Evolutionary conservation across 1,140 invertebrate genomes (phyloP).

Genomic region (Pseudoatta argentina): DNA sequence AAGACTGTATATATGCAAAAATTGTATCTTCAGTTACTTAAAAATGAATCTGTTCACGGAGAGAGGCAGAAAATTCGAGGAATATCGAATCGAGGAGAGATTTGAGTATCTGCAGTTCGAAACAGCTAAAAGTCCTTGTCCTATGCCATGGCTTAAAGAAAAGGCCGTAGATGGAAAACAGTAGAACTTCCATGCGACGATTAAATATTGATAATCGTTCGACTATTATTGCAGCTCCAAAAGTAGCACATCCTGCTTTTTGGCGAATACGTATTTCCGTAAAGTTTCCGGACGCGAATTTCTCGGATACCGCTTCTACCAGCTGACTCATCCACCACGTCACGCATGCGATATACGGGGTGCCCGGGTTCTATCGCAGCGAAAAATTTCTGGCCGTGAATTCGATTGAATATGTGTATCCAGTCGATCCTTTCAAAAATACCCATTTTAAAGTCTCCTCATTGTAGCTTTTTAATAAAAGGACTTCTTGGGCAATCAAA

Average conservation of each 20-base stretch:
- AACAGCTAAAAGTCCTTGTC: background rate
- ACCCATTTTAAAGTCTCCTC: background rate
- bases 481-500: background rate
- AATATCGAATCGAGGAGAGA: background rate
- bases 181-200: background rate
- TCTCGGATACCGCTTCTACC: conserved; percentile 61
- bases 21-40: background rate
- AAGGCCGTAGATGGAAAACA: background rate
- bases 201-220: conserved; percentile 47
- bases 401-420: background rate
- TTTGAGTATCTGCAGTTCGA: background rate
- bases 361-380: background rate
- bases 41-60: background rate
- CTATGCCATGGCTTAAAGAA: background rate
- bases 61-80: background rate
- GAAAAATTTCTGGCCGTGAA: background rate
- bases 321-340: conserved; percentile 75
- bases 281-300: conserved; percentile 71
- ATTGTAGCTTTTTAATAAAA: background rate
- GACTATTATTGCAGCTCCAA: conserved; percentile 38
- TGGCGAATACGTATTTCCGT: conserved; percentile 58
- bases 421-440: background rate
- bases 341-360: conserved; percentile 66
- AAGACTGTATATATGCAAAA: background rate
- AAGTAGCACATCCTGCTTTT: conserved; percentile 43